phyloP scores from a whole-genome alignment of 37 sponge, comb jelly and placozoan genomes.

The Lycopodina hypogea region DNA sequence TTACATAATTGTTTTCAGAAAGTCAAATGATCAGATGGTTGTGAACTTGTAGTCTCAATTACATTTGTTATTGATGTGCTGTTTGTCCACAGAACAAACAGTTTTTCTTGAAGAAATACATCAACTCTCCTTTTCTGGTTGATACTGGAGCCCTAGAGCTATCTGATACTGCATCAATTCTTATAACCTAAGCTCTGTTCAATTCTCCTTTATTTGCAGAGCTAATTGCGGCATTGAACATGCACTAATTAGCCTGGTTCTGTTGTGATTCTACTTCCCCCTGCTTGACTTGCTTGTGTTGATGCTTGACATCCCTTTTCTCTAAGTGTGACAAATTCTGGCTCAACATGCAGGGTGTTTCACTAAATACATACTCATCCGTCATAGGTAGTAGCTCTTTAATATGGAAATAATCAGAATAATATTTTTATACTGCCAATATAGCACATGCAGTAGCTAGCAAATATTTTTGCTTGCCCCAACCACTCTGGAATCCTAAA shows the following conservation, averaged over 20 bases:
- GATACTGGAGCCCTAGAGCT: neutral
- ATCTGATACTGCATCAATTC: neutral
- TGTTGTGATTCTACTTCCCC: neutral
- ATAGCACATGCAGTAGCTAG: no score
- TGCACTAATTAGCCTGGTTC: neutral
- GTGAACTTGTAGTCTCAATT: no score
- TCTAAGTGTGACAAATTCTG: neutral
- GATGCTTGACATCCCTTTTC: neutral
- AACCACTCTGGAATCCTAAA: no score
- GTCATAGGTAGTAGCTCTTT: neutral
- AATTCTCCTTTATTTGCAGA: neutral
- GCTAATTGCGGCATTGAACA: neutral
- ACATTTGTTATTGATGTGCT: no score
- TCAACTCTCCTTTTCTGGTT: neutral
- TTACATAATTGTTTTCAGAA: no score
- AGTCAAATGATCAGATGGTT: no score
- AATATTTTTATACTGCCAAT: no score
- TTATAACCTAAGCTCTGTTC: neutral
- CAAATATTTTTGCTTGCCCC: no score
- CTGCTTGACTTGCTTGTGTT: neutral
- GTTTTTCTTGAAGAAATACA: neutral
- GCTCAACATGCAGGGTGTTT: no score
- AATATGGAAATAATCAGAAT: no score
- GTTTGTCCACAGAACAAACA: no score
- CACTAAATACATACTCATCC: neutral